Conservation (phyloP, 2,113 vertebrate genomes). For the Kryptolebias marmoratus region DNA sequence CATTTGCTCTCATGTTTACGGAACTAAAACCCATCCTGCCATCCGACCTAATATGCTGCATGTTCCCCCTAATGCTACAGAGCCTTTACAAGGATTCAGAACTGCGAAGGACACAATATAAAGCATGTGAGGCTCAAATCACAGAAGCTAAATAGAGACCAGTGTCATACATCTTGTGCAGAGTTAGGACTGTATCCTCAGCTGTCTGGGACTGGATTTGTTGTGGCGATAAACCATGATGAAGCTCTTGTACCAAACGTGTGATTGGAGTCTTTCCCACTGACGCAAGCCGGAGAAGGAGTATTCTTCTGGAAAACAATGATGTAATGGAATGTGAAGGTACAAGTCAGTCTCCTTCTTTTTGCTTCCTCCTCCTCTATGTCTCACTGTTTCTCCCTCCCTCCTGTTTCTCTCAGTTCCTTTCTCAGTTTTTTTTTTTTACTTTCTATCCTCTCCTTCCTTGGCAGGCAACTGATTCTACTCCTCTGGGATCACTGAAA, state of each 20-base stretch:
- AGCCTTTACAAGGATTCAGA: slow-evolving; percentile 6
- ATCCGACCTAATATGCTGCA: not conserved
- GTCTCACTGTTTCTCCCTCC: slow-evolving; percentile 47
- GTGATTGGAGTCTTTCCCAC: slow-evolving; percentile 67
- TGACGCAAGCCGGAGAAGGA: slow-evolving; percentile 69
- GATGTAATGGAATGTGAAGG: slow-evolving; percentile 77
- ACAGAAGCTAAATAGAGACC: slow-evolving; percentile 8
- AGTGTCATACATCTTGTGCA: slow-evolving; percentile 24
- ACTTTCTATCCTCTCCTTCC: slow-evolving; percentile 40
- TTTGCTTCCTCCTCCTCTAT: slow-evolving; percentile 51
- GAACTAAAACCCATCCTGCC: slow-evolving; percentile 13
- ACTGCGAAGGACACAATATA: slow-evolving; percentile 3
- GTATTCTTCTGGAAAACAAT: slow-evolving; percentile 67
- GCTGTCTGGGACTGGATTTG: slow-evolving; percentile 43
- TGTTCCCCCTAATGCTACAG: not conserved
- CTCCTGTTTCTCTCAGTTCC: slow-evolving; percentile 44
- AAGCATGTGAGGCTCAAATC: not conserved
- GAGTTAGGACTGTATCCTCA: slow-evolving; percentile 13
- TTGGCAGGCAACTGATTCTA: slow-evolving; percentile 61
- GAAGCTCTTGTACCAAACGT: slow-evolving; percentile 60
- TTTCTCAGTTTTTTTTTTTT: slow-evolving; percentile 45
- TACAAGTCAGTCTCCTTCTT: slow-evolving; percentile 64
- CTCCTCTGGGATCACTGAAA: slow-evolving; percentile 67
- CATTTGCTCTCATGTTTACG: slow-evolving; percentile 43
- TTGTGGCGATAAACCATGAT: slow-evolving; percentile 52